Base-by-base conservation (phyloP, 1,140 invertebrate species). In the Aradophagus sp. region DNA sequence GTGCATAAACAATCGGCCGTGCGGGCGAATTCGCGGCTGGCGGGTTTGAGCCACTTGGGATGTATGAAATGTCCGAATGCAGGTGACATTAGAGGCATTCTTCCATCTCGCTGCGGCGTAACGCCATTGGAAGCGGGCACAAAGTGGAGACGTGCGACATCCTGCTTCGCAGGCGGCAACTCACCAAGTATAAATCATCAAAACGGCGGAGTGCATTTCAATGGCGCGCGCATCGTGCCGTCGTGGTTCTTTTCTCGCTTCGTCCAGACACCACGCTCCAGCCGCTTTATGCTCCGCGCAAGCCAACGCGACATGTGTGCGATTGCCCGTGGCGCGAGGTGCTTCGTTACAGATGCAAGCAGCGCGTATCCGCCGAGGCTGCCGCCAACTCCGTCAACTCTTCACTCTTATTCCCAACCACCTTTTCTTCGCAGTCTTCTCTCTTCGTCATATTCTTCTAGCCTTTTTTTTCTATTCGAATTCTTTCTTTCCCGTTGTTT, bases 161-260 rank as follows among this genome's bases (percentile, higher is more conserved):
- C 78, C 77, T 82, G 80, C 78, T 76, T 77, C 53, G 77, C 78
- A 76, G 76, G 76, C 75, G 76, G 75, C 75, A 76, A 79, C 77
- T 76, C 79, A 48, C 72, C 67, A 77, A 71, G 77, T 80, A 82
- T 82, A 84, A 82, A 84, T 82, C 80, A 82, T 82, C 75, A 73
- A 79, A 71, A 77, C 80, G 80, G 74, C 80, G n/a, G 76, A 81
- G 79, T 82, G 81, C 80, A 83, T 83, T 82, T 80, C 77, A 82
- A 83, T 82, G 77, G 72, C 68, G 72, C 68, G 27, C 70, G 45
- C 73, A 66, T 75, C 71, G 29, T 42, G 62, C 32, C 32, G 56
- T 50, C 34, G 35, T 52, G 45, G 31, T 50, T 52, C 52, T 62
- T 55, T 55, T 68, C 48, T 48, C 8, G 20, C 8, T 8, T 23